Percentiles rank a stretch among this genome's conserved stretches.
phyloP scores from a whole-genome alignment of 1,140 invertebrate species.

The Drosophila albomicans region DNA sequence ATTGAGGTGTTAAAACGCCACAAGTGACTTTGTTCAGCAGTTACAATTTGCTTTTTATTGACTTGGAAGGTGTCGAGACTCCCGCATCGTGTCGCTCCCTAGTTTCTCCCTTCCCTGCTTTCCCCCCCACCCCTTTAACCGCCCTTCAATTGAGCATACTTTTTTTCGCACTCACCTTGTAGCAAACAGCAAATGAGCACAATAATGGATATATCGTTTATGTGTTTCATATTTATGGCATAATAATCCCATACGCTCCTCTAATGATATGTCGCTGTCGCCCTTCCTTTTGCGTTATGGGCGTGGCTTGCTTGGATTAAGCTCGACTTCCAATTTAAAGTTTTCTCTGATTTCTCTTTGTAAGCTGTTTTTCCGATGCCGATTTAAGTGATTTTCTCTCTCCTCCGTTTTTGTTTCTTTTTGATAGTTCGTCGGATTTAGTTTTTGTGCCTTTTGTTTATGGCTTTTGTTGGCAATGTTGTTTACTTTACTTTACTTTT shows the following conservation, averaged over 20 bases:
- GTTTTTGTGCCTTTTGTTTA: slow-evolving; percentile 61
- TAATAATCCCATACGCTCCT: slow-evolving; percentile 70
- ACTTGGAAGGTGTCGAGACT: slow-evolving; percentile 69
- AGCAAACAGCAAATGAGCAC: slow-evolving; percentile 80
- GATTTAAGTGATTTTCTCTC: slow-evolving; percentile 70
- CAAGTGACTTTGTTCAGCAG: slow-evolving; percentile 78
- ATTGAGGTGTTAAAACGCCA: slow-evolving; percentile 77
- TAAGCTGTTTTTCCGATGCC: slow-evolving; percentile 40
- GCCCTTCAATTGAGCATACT: slow-evolving; percentile 21
- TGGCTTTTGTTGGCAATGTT: slow-evolving; percentile 54
- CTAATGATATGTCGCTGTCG: slow-evolving; percentile 47
- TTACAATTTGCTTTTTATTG: slow-evolving; percentile 84
- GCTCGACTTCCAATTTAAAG: slow-evolving; percentile 17
- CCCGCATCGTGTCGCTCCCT: slow-evolving; percentile 18
- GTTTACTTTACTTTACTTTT: slow-evolving; percentile 54
- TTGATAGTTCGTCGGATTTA: slow-evolving; percentile 43
- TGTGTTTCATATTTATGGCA: slow-evolving; percentile 81
- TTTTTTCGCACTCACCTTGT: slow-evolving; percentile 75
- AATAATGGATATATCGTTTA: slow-evolving; percentile 77
- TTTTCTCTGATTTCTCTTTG: slow-evolving; percentile 42
- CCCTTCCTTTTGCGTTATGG: not conserved
- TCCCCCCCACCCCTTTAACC: not conserved
- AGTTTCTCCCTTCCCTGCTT: not conserved
- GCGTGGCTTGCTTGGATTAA: not conserved
- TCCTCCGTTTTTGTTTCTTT: slow-evolving; percentile 26